Evolutionary conservation across 2,113 vertebrate species (phyloP), one percentile per base, ranked within the genome.

Genomic region (Paramisgurnus dabryanus): DNA sequence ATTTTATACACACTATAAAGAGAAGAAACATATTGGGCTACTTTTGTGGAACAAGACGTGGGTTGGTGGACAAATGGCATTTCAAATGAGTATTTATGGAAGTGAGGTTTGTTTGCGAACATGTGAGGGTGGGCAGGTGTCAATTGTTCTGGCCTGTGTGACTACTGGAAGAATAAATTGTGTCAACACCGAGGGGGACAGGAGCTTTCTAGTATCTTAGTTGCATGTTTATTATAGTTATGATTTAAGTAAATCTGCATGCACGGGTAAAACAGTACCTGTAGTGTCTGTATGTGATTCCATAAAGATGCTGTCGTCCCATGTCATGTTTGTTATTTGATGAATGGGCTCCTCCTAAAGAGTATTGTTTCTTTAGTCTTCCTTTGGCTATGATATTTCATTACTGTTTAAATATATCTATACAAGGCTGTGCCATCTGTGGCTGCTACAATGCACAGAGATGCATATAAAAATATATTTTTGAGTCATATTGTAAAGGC

Each of bases 31-130:
- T 27, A 8, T 8, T 41, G 15, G 7, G 65, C 40, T 18, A 47
- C 22, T 57, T 57, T 72, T 41, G 39, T 6, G 40, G 9, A 15
- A 18, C 7, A 53, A 41, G 69, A 18, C 50, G 27, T 34, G 27
- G 27, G 27, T 58, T 58, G 34, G 53, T 57, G 53, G 39, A 50
- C 69, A 41, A 58, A 72, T 18, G 53, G 50, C 40, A 5, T 17
- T 70, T 39, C 27, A 40, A 71, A 40, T 40, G 3, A 55, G 71
- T 73, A 73, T 73, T 73, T 73, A 13, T 61, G 71, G 40, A 58
- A 9, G 55, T 45, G 55, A 73, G 40, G 53, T 60, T 45, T 58
- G 39, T n/a, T 45, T 40, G 2, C n/a, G 22, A 55, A 55, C 68
- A 70, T 73, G 70, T 43, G 55, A 57, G 53, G 17, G 34, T 13